phyloP scores from a whole-genome alignment of 1,140 invertebrate species.

The Acarapis woodi region DNA sequence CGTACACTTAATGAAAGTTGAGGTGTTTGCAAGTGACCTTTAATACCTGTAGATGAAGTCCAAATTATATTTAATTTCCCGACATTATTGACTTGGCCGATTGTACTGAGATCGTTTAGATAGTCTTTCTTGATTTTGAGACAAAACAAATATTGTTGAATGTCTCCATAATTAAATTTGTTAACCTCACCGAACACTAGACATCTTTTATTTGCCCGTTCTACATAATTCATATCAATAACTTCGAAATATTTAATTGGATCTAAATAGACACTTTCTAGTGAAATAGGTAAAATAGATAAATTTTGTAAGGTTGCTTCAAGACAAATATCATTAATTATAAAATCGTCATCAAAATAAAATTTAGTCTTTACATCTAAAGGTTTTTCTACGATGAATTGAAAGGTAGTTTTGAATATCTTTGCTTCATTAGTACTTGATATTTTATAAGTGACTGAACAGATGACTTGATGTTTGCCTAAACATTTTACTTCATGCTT shows the following conservation, averaged over 20 bases:
- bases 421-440: slow-evolving; percentile 30
- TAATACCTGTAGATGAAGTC: slow-evolving; percentile 79
- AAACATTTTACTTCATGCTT: slow-evolving; percentile 95
- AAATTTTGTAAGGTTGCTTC: slow-evolving; percentile 92
- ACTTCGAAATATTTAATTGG: slow-evolving; percentile 54
- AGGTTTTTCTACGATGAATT: slow-evolving; percentile 91
- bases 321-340: slow-evolving; percentile 81
- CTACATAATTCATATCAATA: slow-evolving; percentile 16
- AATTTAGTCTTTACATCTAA: slow-evolving; percentile 96
- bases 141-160: slow-evolving; percentile 74
- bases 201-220: slow-evolving; percentile 17
- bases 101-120: slow-evolving; percentile 32
- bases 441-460: slow-evolving; percentile 67
- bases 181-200: slow-evolving; percentile 56
- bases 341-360: slow-evolving; percentile 55
- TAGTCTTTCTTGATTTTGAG: slow-evolving; percentile 44
- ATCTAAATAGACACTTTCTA: slow-evolving; percentile 70
- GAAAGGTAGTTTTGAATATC: slow-evolving; percentile 70
- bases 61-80: slow-evolving; percentile 93
- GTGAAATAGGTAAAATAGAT: slow-evolving; percentile 52
- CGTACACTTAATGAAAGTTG: slow-evolving; percentile 51
- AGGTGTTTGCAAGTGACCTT: slow-evolving; percentile 76
- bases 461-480: slow-evolving; percentile 79
- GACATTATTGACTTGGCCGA: slow-evolving; percentile 57
- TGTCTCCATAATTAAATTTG: slow-evolving; percentile 30